Conservation (phyloP, 2,113 vertebrate species). For the Vulpes lagopus region DNA sequence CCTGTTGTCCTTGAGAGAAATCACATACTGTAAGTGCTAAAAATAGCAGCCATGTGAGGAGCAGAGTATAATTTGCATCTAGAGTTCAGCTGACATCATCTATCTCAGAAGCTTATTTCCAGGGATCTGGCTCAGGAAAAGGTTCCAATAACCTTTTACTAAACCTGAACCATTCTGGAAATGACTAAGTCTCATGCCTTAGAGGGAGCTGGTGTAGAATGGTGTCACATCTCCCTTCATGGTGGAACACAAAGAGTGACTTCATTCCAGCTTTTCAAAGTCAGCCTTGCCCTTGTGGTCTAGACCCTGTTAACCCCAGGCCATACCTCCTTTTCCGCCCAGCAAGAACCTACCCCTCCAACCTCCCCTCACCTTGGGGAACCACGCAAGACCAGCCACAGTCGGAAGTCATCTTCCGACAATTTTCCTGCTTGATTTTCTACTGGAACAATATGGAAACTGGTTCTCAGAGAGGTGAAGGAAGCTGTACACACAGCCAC, state of each 20-base stretch:
- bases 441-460: not conserved
- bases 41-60: slow-evolving; percentile 63
- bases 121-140: slow-evolving; percentile 52
- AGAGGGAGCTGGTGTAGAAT: not conserved
- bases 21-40: slow-evolving; percentile 71
- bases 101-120: not conserved
- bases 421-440: not conserved
- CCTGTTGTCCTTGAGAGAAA: slow-evolving; percentile 83
- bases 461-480: too few species aligned
- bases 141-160: not conserved
- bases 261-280: not conserved
- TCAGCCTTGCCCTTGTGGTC: not conserved
- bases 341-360: not conserved
- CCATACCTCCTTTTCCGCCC: not conserved
- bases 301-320: rapidly evolving
- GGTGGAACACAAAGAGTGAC: not conserved
- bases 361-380: not conserved
- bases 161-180: not conserved
- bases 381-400: not conserved
- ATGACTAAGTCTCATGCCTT: not conserved
- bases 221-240: not conserved
- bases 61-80: slow-evolving; percentile 61
- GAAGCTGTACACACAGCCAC: not conserved
- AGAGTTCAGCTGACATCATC: slow-evolving; percentile 65
- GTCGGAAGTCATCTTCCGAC: not conserved